A percentile compares a stretch with the other conserved stretches of the same genome.
Conservation (phyloP, 2,888 invertebrate genomes). For the Linnaemya vulpina region DNA sequence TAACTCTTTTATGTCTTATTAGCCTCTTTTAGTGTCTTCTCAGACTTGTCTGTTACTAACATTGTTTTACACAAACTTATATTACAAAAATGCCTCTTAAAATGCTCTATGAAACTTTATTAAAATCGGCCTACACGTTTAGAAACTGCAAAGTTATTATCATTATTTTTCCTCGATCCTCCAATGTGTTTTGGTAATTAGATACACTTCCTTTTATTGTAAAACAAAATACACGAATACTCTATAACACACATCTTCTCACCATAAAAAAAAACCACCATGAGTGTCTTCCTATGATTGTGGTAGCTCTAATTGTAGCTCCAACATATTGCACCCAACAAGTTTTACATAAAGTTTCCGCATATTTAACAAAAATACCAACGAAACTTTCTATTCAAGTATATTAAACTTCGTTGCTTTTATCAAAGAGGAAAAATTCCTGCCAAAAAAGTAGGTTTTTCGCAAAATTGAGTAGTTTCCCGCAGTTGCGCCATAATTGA, state of each 20-base stretch:
- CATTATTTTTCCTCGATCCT: too few relatives aligned
- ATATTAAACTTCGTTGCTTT: conserved; percentile 35
- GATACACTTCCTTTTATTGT: conserved; percentile 19
- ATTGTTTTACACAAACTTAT: too few relatives aligned
- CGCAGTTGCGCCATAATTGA: conserved; percentile 54
- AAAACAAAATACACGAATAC: not conserved
- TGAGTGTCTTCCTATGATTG: conserved; percentile 13
- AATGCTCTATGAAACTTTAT: too few relatives aligned
- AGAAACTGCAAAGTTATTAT: too few relatives aligned
- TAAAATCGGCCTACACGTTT: too few relatives aligned
- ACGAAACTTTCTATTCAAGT: conserved; percentile 49
- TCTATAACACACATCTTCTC: conserved; percentile 14
- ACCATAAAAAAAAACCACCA: conserved; percentile 7
- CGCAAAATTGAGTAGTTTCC: conserved; percentile 51
- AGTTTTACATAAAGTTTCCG: conserved; percentile 66
- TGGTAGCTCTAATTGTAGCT: not conserved
- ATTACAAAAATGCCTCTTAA: too few relatives aligned
- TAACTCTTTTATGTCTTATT: too few relatives aligned
- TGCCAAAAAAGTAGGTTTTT: conserved; percentile 47
- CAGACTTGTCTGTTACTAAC: too few relatives aligned
- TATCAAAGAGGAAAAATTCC: conserved; percentile 36
- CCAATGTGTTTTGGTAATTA: not conserved
- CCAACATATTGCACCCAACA: conserved; percentile 33
- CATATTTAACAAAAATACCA: conserved; percentile 62
- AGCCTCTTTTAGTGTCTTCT: too few relatives aligned